phyloP scores from a whole-genome alignment of 2,888 invertebrate genomes.

The Dryococelus australis region DNA sequence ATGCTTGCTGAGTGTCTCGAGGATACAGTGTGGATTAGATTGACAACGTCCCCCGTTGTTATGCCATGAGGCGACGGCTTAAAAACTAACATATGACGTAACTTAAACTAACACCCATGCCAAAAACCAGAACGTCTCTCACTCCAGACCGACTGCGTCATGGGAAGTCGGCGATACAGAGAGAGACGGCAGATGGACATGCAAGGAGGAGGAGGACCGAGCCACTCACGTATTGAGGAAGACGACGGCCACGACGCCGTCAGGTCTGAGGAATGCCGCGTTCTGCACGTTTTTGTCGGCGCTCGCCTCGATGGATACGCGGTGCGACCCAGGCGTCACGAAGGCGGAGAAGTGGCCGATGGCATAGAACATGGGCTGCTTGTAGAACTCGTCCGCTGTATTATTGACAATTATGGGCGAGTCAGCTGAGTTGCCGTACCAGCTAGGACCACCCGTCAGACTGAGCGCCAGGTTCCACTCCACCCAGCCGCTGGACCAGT shows the following conservation, averaged over 20 bases:
- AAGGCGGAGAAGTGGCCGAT: neutral
- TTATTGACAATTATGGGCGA: neutral
- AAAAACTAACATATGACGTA: too few relatives aligned
- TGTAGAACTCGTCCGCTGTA: neutral
- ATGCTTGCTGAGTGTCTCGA: too few relatives aligned
- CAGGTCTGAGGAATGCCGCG: neutral
- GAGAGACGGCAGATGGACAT: too few relatives aligned
- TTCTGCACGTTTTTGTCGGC: neutral
- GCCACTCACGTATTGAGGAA: neutral
- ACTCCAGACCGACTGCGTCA: too few relatives aligned
- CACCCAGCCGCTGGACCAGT: constrained; percentile 18
- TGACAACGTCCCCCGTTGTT: too few relatives aligned
- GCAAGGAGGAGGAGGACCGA: too few relatives aligned
- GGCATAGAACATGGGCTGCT: too few relatives aligned
- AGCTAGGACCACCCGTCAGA: neutral
- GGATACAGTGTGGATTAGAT: too few relatives aligned
- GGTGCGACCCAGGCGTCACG: neutral
- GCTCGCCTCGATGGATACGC: neutral
- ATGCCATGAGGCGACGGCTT: too few relatives aligned
- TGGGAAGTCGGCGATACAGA: too few relatives aligned
- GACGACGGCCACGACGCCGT: neutral
- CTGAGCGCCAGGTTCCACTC: constrained; percentile 21
- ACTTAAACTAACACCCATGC: too few relatives aligned
- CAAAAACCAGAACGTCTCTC: too few relatives aligned
- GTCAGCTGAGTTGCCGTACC: constrained; percentile 12